Base-by-base conservation (phyloP, 2,888 invertebrate genomes). In the Polylopha cassiicola region DNA sequence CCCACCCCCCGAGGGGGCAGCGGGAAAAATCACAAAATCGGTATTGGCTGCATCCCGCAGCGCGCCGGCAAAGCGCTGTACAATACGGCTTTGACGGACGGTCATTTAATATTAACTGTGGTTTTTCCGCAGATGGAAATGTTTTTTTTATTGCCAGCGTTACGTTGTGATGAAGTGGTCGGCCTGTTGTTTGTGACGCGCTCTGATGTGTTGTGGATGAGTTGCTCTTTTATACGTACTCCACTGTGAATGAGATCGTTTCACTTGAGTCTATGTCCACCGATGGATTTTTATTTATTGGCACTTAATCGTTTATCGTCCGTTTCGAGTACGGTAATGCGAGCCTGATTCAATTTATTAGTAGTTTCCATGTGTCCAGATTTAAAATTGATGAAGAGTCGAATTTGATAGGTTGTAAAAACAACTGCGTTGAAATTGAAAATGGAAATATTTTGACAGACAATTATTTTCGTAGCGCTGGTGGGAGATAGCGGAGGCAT, bases 91-190 rank as follows among this genome's bases (percentile, higher is more conserved):
- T 85, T 85, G 85, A 84, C 77, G 78, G 72, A 82, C 79, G 80
- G 72, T 81, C 82, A 82, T 85, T 84, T 85, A 84, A 84, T 85
- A 85, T 85, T 84, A 80, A 84, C 85, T 81, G 85, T 66, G 84
- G 84, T 82, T 82, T 80, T 76, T 70, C 77, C 79, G 71, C 81
- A 82, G 80, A 82, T 84, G 84, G 78, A 77, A 82, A 80, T 79
- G 73, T 77, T 81, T 80, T 82, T 77, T 82, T 82, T 78, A 77
- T 78, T 73, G 73, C 60, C 57, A 52, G 64, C 66, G 79, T 78
- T 73, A 77, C 71, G 69, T 65, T 55, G 78, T 81, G 81, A 85
- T 84, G 82, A 84, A 84, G 82, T 84, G 81, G 81, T 71, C 63
- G 62, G 65, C 32, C 60, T 51, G 72, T 68, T 82, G 84, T 79